phyloP scores from a whole-genome alignment of 2,888 invertebrate species.

The Dicycla oo region DNA sequence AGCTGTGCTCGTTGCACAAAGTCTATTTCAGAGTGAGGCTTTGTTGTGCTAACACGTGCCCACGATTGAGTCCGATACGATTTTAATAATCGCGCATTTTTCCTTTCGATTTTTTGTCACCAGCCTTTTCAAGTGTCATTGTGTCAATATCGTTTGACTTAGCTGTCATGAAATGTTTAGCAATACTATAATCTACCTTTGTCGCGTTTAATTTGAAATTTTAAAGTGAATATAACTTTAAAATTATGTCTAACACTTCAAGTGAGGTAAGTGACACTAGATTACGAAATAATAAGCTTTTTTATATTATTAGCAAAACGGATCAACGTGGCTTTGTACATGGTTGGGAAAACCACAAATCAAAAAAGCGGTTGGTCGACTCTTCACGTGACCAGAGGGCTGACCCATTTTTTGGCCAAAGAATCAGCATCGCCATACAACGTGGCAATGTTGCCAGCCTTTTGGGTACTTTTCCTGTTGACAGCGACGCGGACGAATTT shows the following conservation, averaged over 20 bases:
- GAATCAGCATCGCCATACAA: too few species aligned
- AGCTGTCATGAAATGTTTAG: slow-evolving; percentile 26
- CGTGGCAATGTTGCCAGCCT: too few species aligned
- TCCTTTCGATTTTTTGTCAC: slow-evolving; percentile 23
- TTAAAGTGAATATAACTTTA: slow-evolving; percentile 26
- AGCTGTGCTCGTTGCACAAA: slow-evolving; percentile 37
- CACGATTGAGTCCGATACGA: slow-evolving; percentile 22
- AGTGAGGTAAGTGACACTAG: slow-evolving; percentile 59
- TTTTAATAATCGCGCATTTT: slow-evolving; percentile 43
- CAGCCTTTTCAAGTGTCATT: slow-evolving; percentile 27
- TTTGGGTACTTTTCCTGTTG: too few species aligned
- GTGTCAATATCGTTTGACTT: slow-evolving; percentile 33
- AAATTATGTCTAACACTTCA: slow-evolving; percentile 52
- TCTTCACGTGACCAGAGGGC: too few species aligned
- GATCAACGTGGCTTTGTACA: slow-evolving; percentile 41
- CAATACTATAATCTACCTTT: slow-evolving; percentile 32
- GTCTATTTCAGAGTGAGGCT: slow-evolving; percentile 49
- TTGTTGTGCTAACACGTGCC: slow-evolving; percentile 52
- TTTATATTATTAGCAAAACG: slow-evolving; percentile 15
- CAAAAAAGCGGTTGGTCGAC: slow-evolving; percentile 22
- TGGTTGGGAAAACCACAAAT: slow-evolving; percentile 44
- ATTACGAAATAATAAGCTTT: slow-evolving; percentile 48
- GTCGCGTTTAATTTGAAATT: slow-evolving; percentile 44
- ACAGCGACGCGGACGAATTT: too few species aligned
- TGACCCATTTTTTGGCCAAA: too few species aligned